Conservation (phyloP, 2,888 invertebrate genomes). For the Paralinhomoeus sp. region DNA sequence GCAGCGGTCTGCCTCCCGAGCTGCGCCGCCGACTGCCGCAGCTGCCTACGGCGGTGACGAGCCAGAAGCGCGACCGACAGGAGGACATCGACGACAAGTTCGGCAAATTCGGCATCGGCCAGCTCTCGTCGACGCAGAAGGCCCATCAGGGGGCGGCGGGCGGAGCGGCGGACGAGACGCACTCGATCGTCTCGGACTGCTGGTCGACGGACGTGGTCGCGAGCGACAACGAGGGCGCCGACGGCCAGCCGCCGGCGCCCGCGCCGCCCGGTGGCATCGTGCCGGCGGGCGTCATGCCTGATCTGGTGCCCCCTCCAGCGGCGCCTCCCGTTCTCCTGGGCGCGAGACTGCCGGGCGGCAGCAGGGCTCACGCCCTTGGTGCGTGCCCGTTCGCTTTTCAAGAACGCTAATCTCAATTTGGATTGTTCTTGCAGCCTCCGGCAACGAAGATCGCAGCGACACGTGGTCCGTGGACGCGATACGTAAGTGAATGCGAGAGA, state of each 20-base stretch:
- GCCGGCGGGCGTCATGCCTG: slow-evolving; percentile 5
- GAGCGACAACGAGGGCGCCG: slow-evolving; percentile 56
- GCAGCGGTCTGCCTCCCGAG: slow-evolving; percentile 5
- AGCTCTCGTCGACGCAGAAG: too few relatives aligned
- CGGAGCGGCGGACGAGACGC: slow-evolving; percentile 69
- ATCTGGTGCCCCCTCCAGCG: slow-evolving; percentile 4
- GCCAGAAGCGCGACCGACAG: slow-evolving; percentile 47
- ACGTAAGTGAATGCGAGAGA: too few relatives aligned
- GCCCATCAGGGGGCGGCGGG: too few relatives aligned
- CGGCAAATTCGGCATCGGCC: slow-evolving; percentile 94
- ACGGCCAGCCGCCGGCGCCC: background rate
- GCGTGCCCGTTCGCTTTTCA: background rate
- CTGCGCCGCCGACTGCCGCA: slow-evolving; percentile 9
- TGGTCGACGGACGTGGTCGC: slow-evolving; percentile 96
- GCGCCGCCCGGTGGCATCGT: slow-evolving; percentile 3
- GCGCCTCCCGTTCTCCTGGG: background rate
- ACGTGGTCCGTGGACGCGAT: slow-evolving; percentile 95
- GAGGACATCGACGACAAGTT: slow-evolving; percentile 94
- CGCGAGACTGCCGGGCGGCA: background rate
- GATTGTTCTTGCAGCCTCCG: background rate
- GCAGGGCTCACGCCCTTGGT: background rate
- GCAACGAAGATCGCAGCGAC: slow-evolving; percentile 29
- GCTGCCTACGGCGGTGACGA: slow-evolving; percentile 29
- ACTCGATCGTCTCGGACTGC: slow-evolving; percentile 86
- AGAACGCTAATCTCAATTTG: too few relatives aligned